phyloP scores from a whole-genome alignment of 1,140 invertebrate genomes.

The Lordiphosa clarofinis region DNA sequence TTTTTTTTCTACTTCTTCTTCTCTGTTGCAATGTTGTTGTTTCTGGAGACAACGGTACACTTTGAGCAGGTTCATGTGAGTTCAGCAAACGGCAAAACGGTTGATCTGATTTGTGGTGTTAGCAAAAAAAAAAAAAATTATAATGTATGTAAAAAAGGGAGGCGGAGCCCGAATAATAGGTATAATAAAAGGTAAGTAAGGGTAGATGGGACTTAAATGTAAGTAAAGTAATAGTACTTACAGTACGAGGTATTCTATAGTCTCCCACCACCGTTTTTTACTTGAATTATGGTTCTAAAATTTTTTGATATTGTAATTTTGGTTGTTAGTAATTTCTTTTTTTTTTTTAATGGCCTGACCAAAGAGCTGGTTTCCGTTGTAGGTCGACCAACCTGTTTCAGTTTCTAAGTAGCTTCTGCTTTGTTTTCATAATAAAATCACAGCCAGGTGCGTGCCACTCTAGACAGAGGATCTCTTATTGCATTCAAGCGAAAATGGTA shows the following conservation, averaged over 20 bases:
- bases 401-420: slow-evolving; percentile 32
- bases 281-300: slow-evolving; percentile 20
- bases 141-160: slow-evolving; percentile 7
- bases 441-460: slow-evolving; percentile 42
- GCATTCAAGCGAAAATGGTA: slow-evolving; percentile 61
- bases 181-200: too few species aligned
- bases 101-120: slow-evolving; percentile 65
- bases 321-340: slow-evolving; percentile 30
- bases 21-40: slow-evolving; percentile 51
- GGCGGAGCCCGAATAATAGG: slow-evolving; percentile 22
- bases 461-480: slow-evolving; percentile 47
- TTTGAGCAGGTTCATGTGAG: slow-evolving; percentile 61
- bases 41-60: slow-evolving; percentile 59
- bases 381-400: slow-evolving; percentile 48
- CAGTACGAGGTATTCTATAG: too few species aligned
- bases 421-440: slow-evolving; percentile 39
- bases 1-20: slow-evolving; percentile 41
- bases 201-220: too few species aligned
- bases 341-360: slow-evolving; percentile 3
- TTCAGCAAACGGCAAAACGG: slow-evolving; percentile 48
- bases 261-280: not conserved
- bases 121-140: slow-evolving; percentile 1
- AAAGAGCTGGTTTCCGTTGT: slow-evolving; percentile 22
- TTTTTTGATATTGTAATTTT: slow-evolving; percentile 57
- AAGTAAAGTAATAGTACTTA: too few species aligned